Percentiles rank a stretch among this genome's conserved stretches.
These are phyloP conservation scores for Brachyptera risi DNA, from an alignment of 2,888 invertebrate species.

Conservation along the genomic window DNA sequence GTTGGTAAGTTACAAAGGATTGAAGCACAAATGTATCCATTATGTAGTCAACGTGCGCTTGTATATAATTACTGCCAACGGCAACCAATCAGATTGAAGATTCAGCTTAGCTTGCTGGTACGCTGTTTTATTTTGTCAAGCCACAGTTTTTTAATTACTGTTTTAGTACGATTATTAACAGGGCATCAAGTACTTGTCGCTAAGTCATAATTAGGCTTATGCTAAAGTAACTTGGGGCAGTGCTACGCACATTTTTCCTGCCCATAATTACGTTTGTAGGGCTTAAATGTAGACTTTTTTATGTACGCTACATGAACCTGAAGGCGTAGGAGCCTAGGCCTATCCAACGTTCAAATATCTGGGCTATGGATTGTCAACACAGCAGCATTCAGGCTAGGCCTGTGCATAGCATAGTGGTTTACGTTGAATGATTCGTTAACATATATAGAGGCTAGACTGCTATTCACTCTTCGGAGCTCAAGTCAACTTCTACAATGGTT, in stretches of 20 bases:
- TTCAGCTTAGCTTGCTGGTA: not conserved
- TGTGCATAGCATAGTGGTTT: not conserved
- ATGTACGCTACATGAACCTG: too few species aligned
- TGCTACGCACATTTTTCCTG: too few species aligned
- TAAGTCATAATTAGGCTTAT: too few species aligned
- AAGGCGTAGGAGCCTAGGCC: not conserved
- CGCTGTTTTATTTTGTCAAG: not conserved
- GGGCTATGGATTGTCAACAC: not conserved
- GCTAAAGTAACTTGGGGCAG: too few species aligned
- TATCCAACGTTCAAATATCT: not conserved
- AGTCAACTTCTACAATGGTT: slow-evolving; percentile 13
- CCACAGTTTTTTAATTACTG: not conserved
- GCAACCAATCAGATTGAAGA: slow-evolving; percentile 13
- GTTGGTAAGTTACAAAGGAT: too few species aligned
- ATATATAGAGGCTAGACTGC: too few species aligned
- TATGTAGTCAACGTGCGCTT: not conserved
- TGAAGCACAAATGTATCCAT: too few species aligned
- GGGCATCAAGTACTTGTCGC: not conserved
- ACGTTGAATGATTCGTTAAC: not conserved
- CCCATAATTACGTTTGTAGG: too few species aligned
- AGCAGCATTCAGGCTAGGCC: not conserved
- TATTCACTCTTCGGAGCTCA: too few species aligned
- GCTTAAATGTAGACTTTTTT: too few species aligned
- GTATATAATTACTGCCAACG: not conserved
- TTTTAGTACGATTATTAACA: not conserved